A percentile compares a stretch with the other conserved stretches of the same genome.
phyloP scores from a whole-genome alignment of 2,888 invertebrate species.

The Vanessa cardui region DNA sequence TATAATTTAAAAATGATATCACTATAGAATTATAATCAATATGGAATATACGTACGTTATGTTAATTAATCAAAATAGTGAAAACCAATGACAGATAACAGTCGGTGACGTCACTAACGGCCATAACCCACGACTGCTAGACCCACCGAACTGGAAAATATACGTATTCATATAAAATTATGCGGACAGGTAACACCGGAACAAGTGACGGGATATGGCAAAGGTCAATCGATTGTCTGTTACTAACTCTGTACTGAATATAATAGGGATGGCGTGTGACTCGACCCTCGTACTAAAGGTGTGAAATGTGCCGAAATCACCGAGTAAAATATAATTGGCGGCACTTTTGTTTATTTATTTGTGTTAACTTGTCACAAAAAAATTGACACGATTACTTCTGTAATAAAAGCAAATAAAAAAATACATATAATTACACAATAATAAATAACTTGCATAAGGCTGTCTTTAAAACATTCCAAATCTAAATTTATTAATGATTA shows the following conservation, averaged over 20 bases:
- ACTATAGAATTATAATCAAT: not conserved
- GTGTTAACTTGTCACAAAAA: too few species aligned
- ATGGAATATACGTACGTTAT: not conserved
- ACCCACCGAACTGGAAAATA: slow-evolving; percentile 48
- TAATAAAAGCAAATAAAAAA: too few species aligned
- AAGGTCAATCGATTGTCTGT: slow-evolving; percentile 38
- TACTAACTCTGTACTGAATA: slow-evolving; percentile 1
- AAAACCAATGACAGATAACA: slow-evolving; percentile 16
- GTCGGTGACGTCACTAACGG: slow-evolving; percentile 46
- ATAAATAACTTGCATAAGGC: too few species aligned
- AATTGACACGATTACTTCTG: too few species aligned
- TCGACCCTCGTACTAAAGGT: not conserved
- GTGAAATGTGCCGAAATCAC: not conserved
- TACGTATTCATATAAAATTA: slow-evolving; percentile 20
- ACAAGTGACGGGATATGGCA: slow-evolving; percentile 28
- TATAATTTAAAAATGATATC: too few species aligned
- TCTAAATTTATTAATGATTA: too few species aligned
- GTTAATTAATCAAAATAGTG: not conserved
- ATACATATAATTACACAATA: too few species aligned
- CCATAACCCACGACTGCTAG: slow-evolving; percentile 54
- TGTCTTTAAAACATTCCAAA: too few species aligned
- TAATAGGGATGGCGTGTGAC: not conserved
- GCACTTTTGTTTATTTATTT: too few species aligned
- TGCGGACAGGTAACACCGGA: slow-evolving; percentile 40
- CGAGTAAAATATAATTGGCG: too few species aligned